Base-by-base conservation (phyloP, 2,797 vertebrate species). In the Clarias laeviceps region DNA sequence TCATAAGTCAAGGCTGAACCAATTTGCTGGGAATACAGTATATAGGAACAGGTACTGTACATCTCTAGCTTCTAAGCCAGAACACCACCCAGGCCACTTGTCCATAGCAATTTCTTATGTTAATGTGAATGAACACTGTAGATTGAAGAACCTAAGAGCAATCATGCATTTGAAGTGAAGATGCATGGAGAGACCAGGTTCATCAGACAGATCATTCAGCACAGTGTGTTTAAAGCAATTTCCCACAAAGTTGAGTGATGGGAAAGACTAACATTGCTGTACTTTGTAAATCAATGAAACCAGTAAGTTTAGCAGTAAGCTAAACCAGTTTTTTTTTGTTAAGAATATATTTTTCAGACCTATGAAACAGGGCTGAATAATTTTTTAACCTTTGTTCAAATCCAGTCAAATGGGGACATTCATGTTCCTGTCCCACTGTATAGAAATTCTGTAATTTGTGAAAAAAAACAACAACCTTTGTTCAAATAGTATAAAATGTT, bases 131-230 rank as follows among this genome's bases (percentile, higher is more conserved):
- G 11, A 57, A 77, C 50, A 29, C 17, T 76, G 50, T 20, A 76
- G 17, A 17, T 20, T 76, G 18, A 76, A 56, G 73, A 54, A 29
- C 45, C 50, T 32, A 8, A n/a, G 24, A 72, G n/a, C 24, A 54
- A 17, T 45, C 14, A 54, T 5, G 37, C 45, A 74, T n/a, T 17
- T 82, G 72, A 86, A 76, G 69, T 72, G 57, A 86, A 83, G 57
- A 85, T 76, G 61, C 40, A 62, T 84, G 73, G 59, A 86, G 27
- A 59, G 17, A 20, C 29, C 27, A 11, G 32, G 20, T 4, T 59
- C 32, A 61, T 78, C 54, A 78, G 86, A 85, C 29, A 86, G 90
- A 92, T 94, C 90, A 73, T 84, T 89, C 92, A 92, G 91, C 76
- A 69, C 89, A 85, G 90, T 1, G 22, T 88, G 72, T 74, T 88